phyloP scores from a whole-genome alignment of 2,888 invertebrate species.

The Acanthosepion lycidas region DNA sequence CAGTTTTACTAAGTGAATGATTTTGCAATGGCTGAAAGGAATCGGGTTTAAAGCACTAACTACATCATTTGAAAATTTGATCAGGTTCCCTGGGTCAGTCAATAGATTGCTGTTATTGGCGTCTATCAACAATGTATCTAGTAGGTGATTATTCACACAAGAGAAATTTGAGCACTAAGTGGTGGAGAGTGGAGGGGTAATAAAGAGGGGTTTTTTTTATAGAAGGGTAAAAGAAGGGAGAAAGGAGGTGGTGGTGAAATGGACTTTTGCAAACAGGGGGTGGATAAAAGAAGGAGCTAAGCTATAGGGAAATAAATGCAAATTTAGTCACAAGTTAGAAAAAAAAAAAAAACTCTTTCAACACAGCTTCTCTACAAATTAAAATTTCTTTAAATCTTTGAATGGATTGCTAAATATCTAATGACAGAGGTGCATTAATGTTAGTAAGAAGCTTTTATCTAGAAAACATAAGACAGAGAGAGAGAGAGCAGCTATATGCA shows the following conservation, averaged over 20 bases:
- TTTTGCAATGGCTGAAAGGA: background rate
- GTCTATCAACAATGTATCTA: background rate
- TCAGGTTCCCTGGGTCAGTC: background rate
- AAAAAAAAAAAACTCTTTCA: too few relatives aligned
- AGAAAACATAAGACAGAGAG: too few relatives aligned
- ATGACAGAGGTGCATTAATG: too few relatives aligned
- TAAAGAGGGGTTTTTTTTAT: background rate
- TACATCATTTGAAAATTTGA: background rate
- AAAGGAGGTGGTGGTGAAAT: background rate
- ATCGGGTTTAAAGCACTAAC: background rate
- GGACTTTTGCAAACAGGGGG: too few relatives aligned
- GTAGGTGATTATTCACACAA: background rate
- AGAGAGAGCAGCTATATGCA: too few relatives aligned
- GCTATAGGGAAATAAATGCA: background rate
- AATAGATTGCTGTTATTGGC: conserved; percentile 33
- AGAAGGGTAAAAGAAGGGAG: background rate
- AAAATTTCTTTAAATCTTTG: too few relatives aligned
- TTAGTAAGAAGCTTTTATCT: too few relatives aligned
- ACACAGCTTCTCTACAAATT: too few relatives aligned
- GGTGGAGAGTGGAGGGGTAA: background rate
- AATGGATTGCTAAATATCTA: too few relatives aligned
- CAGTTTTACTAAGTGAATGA: background rate
- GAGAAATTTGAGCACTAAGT: background rate
- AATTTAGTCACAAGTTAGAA: too few relatives aligned
- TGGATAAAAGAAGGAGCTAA: background rate